Evolutionary conservation across 2,888 invertebrate species (phyloP).

Genomic region (Euspilapteryx auroguttella): DNA sequence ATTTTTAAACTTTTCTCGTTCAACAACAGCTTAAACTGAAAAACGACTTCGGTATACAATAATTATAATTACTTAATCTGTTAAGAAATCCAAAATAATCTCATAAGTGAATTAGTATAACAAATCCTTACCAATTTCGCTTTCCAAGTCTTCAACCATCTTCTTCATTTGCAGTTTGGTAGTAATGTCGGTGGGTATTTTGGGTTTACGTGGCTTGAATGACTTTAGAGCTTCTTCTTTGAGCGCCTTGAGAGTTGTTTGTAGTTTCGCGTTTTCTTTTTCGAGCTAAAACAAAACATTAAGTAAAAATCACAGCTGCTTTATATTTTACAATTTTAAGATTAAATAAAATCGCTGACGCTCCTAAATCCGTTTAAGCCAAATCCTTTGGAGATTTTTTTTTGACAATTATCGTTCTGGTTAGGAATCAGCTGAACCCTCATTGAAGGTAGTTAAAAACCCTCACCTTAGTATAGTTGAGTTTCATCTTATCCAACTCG

Average conservation of each 20-base stretch:
- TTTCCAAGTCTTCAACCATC: slow-evolving; percentile 86
- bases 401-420: too few relatives aligned
- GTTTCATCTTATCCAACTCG: slow-evolving; percentile 59
- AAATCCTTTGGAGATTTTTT: too few relatives aligned
- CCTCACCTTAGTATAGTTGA: slow-evolving; percentile 46
- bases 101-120: too few relatives aligned
- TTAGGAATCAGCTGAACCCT: too few relatives aligned
- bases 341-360: slow-evolving; percentile 3
- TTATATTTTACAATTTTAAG: slow-evolving; percentile 3
- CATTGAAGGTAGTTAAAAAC: too few relatives aligned
- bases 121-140: slow-evolving; percentile 73
- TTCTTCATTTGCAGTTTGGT: slow-evolving; percentile 76
- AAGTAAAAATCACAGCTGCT: background rate
- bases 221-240: slow-evolving; percentile 67
- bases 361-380: too few relatives aligned
- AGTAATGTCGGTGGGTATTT: slow-evolving; percentile 72
- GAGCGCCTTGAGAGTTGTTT: slow-evolving; percentile 65
- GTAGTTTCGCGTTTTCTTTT: slow-evolving; percentile 67
- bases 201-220: slow-evolving; percentile 70
- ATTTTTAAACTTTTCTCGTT: too few relatives aligned
- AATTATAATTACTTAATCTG: too few relatives aligned
- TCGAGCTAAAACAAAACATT: slow-evolving; percentile 40
- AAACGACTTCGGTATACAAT: too few relatives aligned
- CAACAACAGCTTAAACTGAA: too few relatives aligned
- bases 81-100: too few relatives aligned